Evolutionary conservation across 2,888 invertebrate genomes (phyloP).

Genomic region (Colostygia pectinataria): DNA sequence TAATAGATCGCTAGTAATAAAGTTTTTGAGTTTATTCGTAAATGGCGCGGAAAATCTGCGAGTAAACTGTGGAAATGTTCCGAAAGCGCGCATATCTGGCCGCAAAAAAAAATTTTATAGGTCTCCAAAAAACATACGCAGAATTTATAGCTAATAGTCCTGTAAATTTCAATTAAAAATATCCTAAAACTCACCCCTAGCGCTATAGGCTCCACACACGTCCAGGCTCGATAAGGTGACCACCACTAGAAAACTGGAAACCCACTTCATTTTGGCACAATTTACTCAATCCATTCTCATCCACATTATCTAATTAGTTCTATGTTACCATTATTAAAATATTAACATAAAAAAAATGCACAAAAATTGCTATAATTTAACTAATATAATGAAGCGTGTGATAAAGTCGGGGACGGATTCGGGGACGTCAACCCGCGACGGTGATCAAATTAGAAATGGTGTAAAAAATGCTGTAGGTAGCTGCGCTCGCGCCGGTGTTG

Average conservation of each 20-base stretch:
- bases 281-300: conserved; percentile 22
- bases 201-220: conserved; percentile 59
- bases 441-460: conserved; percentile 72
- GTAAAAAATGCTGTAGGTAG: conserved; percentile 57
- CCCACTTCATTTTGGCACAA: conserved; percentile 40
- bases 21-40: no score
- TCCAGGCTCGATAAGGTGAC: conserved; percentile 44
- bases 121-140: no score
- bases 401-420: no score
- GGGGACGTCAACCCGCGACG: conserved; percentile 55
- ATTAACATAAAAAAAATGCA: conserved; percentile 5
- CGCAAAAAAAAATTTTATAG: no score
- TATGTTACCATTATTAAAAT: conserved; percentile 30
- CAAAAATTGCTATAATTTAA: no score
- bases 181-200: conserved; percentile 60
- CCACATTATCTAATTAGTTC: conserved; percentile 6
- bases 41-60: no score
- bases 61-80: no score
- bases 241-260: conserved; percentile 46
- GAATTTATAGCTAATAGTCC: no score
- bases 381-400: no score
- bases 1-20: no score
- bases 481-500: conserved; percentile 57
- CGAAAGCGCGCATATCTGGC: no score
- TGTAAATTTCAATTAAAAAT: no score